Evolutionary conservation across 2,888 invertebrate genomes (phyloP).

Genomic region (Campoletis raptor): DNA sequence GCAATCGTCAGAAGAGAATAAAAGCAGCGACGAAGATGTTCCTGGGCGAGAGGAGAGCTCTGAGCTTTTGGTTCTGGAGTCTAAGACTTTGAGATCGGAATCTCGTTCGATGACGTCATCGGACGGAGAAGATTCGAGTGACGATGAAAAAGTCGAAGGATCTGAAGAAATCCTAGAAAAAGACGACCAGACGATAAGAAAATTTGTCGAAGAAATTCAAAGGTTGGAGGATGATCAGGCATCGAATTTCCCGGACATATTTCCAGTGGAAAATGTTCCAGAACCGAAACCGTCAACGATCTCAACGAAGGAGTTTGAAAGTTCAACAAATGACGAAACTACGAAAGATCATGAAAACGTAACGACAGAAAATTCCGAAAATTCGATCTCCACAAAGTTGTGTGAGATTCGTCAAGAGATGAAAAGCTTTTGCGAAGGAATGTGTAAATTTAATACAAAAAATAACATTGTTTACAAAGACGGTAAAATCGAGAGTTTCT

Average conservation of each 20-base stretch:
- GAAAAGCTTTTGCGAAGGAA: conserved; percentile 72
- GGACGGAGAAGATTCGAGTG: conserved; percentile 42
- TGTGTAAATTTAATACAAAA: conserved; percentile 74
- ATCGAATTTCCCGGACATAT: background rate
- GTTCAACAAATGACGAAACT: background rate
- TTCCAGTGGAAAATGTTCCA: background rate
- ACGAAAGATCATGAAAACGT: background rate
- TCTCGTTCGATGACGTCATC: background rate
- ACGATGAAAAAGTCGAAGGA: conserved; percentile 17
- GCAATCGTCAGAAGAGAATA: background rate
- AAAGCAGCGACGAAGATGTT: conserved; percentile 4
- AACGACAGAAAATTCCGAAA: background rate
- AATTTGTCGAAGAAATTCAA: conserved; percentile 54
- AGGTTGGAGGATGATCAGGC: background rate
- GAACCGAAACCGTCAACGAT: background rate
- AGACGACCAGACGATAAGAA: background rate
- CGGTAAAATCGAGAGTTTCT: conserved; percentile 72
- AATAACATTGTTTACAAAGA: conserved; percentile 73
- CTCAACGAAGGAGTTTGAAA: background rate
- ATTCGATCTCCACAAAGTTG: conserved; percentile 66
- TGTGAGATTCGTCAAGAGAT: conserved; percentile 76
- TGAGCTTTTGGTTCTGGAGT: conserved; percentile 56
- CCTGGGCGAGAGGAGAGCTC: conserved; percentile 14
- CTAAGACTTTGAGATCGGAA: conserved; percentile 2
- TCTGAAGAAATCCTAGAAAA: background rate